Conservation (phyloP, 1,140 invertebrate species). For the Sinella curviseta region DNA sequence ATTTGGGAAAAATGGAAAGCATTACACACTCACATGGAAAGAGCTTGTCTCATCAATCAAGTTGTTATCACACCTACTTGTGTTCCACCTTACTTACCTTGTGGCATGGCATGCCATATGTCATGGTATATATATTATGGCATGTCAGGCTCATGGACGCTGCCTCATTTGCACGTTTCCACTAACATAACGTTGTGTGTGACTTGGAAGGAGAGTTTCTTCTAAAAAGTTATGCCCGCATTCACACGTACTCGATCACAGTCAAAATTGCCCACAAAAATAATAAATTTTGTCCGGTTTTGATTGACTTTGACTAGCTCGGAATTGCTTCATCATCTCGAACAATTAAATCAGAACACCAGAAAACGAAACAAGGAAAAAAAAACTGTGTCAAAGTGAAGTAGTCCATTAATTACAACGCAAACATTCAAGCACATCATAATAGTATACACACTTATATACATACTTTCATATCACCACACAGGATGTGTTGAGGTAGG, state of each 20-base stretch:
- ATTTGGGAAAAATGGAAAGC: not conserved
- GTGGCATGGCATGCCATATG: not conserved
- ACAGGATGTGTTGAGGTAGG: not conserved
- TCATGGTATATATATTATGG: not conserved
- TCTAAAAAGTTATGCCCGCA: too few relatives aligned
- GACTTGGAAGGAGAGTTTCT: too few relatives aligned
- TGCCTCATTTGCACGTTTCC: not conserved
- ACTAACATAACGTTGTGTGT: too few relatives aligned
- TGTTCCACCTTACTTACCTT: not conserved
- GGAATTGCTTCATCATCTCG: too few relatives aligned
- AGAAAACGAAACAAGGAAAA: too few relatives aligned
- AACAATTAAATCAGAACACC: too few relatives aligned
- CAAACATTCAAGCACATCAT: too few relatives aligned
- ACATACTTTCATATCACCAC: too few relatives aligned
- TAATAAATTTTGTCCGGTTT: not conserved
- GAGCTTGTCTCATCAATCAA: conserved; percentile 21
- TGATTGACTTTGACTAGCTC: not conserved
- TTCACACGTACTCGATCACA: not conserved
- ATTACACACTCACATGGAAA: not conserved
- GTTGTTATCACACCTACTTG: conserved; percentile 6
- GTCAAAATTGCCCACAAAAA: not conserved
- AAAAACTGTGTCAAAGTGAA: too few relatives aligned
- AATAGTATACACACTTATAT: too few relatives aligned
- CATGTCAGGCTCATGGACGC: not conserved
- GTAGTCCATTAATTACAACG: too few relatives aligned